Conservation (phyloP, 2,888 invertebrate genomes). For the Drosophila anomelani region DNA sequence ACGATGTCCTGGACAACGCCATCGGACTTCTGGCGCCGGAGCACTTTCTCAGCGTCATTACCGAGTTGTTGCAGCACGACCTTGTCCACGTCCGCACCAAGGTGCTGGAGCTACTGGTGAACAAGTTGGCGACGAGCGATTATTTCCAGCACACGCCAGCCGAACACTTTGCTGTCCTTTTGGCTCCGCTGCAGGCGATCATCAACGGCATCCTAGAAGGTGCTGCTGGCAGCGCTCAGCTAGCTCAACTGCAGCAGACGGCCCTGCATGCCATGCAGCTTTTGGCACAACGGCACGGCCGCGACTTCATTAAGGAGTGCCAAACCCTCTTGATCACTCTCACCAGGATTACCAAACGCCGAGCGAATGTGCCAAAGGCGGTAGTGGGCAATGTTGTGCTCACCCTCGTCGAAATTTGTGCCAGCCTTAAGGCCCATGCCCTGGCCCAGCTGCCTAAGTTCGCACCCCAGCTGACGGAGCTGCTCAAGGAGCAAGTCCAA, state of each 20-base stretch:
- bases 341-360: slow-evolving; percentile 85
- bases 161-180: slow-evolving; percentile 86
- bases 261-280: slow-evolving; percentile 93
- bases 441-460: slow-evolving; percentile 91
- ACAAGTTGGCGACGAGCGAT: slow-evolving; percentile 89
- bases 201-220: slow-evolving; percentile 85
- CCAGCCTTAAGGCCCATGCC: slow-evolving; percentile 90
- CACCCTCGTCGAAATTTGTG: slow-evolving; percentile 88
- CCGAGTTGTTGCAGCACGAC: slow-evolving; percentile 90
- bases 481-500: slow-evolving; percentile 88
- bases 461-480: slow-evolving; percentile 90
- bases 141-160: slow-evolving; percentile 86
- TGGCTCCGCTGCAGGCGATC: slow-evolving; percentile 87
- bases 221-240: slow-evolving; percentile 85
- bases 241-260: slow-evolving; percentile 89
- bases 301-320: slow-evolving; percentile 89
- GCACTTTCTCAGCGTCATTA: slow-evolving; percentile 92
- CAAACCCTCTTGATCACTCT: slow-evolving; percentile 89
- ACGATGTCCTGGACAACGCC: slow-evolving; percentile 92
- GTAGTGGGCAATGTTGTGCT: slow-evolving; percentile 90
- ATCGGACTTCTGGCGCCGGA: slow-evolving; percentile 91
- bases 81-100: slow-evolving; percentile 90
- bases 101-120: slow-evolving; percentile 93
- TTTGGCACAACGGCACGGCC: slow-evolving; percentile 90
- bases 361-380: slow-evolving; percentile 77